Conservation (phyloP, 2,113 vertebrate species). For the Sialia sialis region DNA sequence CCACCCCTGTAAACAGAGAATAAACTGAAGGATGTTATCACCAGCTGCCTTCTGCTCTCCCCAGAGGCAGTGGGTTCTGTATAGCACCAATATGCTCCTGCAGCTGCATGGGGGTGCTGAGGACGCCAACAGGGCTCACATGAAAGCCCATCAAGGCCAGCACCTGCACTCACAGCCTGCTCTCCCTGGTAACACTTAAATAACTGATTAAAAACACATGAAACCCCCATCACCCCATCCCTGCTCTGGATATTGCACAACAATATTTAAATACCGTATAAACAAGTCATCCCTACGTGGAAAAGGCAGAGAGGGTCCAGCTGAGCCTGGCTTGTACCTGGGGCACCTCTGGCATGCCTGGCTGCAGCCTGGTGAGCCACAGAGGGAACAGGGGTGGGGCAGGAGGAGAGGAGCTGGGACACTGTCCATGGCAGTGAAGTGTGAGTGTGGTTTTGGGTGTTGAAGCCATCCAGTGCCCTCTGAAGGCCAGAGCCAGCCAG, state of each 20-base stretch:
- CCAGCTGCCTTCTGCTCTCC: background rate
- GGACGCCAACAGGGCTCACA: background rate
- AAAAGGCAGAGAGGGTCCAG: background rate
- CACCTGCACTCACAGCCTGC: constrained; percentile 1
- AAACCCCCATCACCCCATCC: background rate
- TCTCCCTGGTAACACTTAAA: constrained; percentile 6
- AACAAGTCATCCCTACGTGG: background rate
- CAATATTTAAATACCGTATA: constrained; percentile 28
- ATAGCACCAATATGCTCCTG: constrained; percentile 34
- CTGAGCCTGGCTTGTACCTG: background rate
- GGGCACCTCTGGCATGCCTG: background rate
- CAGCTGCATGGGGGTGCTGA: background rate
- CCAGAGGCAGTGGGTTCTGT: background rate
- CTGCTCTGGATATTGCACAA: constrained; percentile 66
- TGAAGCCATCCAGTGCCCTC: background rate
- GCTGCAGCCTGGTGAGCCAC: background rate
- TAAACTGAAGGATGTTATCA: background rate
- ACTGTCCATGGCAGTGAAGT: background rate
- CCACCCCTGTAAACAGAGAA: constrained; percentile 31
- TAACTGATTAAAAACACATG: background rate
- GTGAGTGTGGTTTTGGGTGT: background rate
- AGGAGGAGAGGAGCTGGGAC: background rate
- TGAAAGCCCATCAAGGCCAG: background rate
- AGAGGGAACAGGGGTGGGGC: background rate
- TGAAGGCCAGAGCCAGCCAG: background rate